Evolutionary conservation across 2,888 invertebrate genomes (phyloP).

Genomic region (Ophraella communa): DNA sequence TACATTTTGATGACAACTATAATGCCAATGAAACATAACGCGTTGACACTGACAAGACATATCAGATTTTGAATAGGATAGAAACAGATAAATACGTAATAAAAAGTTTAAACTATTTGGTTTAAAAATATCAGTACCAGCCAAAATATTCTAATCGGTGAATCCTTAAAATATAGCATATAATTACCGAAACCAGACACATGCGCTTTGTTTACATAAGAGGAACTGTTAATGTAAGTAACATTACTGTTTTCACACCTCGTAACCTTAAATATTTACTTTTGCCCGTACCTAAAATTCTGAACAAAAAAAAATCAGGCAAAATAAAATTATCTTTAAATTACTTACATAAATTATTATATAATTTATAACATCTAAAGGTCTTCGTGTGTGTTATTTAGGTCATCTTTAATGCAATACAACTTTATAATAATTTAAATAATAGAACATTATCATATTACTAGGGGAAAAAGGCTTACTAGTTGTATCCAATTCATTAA

Average conservation of each 20-base stretch:
- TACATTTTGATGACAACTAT: too few relatives aligned
- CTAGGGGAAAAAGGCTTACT: neutral
- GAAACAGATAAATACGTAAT: too few relatives aligned
- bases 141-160: neutral
- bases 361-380: too few relatives aligned
- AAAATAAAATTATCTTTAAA: too few relatives aligned
- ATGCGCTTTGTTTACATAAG: neutral
- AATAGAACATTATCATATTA: neutral
- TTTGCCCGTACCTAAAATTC: slow-evolving; percentile 3
- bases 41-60: too few relatives aligned
- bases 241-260: slow-evolving; percentile 21
- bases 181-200: slow-evolving; percentile 1
- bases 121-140: neutral
- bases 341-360: neutral
- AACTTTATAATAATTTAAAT: neutral
- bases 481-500: neutral
- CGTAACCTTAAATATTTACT: slow-evolving; percentile 19
- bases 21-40: too few relatives aligned
- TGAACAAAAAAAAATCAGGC: neutral
- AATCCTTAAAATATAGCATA: neutral
- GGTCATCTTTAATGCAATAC: neutral
- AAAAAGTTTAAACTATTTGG: neutral
- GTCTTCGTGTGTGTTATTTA: neutral
- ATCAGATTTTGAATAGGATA: too few relatives aligned
- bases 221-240: slow-evolving; percentile 4